Evolutionary conservation across 2,888 invertebrate genomes (phyloP).

Genomic region (Lydus trimaculatus): DNA sequence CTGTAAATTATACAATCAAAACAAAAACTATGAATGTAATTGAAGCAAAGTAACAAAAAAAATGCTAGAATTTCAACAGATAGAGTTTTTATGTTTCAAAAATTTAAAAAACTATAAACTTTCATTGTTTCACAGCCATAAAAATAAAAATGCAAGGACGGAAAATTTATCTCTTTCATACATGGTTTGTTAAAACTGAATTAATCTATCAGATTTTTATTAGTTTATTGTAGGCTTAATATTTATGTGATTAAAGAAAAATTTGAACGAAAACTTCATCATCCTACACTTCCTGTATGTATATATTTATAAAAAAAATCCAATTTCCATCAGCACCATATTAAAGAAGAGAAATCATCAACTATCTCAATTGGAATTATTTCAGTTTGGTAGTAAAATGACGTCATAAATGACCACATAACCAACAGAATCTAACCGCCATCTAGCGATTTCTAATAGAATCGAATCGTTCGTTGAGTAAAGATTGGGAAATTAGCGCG

Average conservation of each 20-base stretch:
- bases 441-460: no score
- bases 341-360: not conserved
- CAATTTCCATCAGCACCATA: not conserved
- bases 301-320: not conserved
- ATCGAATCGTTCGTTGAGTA: no score
- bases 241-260: constrained; percentile 2
- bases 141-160: constrained; percentile 36
- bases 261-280: not conserved
- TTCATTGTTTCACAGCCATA: constrained; percentile 34
- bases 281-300: no score
- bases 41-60: not conserved
- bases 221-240: not conserved
- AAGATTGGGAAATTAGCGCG: not conserved
- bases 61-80: not conserved
- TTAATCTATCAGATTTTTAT: not conserved
- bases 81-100: constrained; percentile 6
- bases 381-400: not conserved
- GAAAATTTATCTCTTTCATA: constrained; percentile 24
- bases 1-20: not conserved
- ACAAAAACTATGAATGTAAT: no score
- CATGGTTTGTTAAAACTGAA: constrained; percentile 19
- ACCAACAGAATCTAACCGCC: no score
- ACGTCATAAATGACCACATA: not conserved
- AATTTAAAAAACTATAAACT: constrained; percentile 32
- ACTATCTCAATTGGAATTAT: not conserved